Evolutionary conservation across 1,140 invertebrate species (phyloP).

Genomic region (Eubasilissa regina): DNA sequence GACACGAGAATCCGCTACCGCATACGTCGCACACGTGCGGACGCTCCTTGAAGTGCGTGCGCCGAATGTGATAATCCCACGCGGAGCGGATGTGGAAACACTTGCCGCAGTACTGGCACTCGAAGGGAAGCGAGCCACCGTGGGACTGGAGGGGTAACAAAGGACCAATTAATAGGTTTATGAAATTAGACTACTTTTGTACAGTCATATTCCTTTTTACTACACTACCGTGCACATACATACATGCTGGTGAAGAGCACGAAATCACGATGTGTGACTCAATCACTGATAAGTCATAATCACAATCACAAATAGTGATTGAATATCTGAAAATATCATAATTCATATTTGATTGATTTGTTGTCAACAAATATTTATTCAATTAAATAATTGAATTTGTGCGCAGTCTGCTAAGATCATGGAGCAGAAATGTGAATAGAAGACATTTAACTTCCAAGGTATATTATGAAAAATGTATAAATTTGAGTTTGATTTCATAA

Average conservation of each 20-base stretch:
- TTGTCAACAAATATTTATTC: too few species aligned
- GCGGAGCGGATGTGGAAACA: constrained; percentile 56
- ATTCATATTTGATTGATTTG: too few species aligned
- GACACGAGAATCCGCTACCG: constrained; percentile 59
- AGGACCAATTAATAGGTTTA: neutral
- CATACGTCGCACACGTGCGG: constrained; percentile 62
- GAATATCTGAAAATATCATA: too few species aligned
- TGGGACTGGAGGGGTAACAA: constrained; percentile 44
- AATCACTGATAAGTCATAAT: neutral
- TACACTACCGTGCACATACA: neutral
- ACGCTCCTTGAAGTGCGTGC: constrained; percentile 53
- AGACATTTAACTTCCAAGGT: too few species aligned
- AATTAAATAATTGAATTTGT: too few species aligned
- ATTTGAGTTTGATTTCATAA: too few species aligned
- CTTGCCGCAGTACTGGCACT: constrained; percentile 59
- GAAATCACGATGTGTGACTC: neutral
- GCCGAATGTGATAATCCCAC: constrained; percentile 42
- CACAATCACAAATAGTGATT: too few species aligned
- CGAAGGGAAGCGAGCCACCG: constrained; percentile 27
- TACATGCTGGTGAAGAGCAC: neutral
- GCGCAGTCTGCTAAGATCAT: too few species aligned
- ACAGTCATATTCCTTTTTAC: neutral
- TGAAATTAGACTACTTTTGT: neutral
- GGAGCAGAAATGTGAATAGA: too few species aligned
- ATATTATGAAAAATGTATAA: too few species aligned